Base-by-base conservation (phyloP, 2,797 vertebrate genomes). In the Parauchenoglanis ngamensis region DNA sequence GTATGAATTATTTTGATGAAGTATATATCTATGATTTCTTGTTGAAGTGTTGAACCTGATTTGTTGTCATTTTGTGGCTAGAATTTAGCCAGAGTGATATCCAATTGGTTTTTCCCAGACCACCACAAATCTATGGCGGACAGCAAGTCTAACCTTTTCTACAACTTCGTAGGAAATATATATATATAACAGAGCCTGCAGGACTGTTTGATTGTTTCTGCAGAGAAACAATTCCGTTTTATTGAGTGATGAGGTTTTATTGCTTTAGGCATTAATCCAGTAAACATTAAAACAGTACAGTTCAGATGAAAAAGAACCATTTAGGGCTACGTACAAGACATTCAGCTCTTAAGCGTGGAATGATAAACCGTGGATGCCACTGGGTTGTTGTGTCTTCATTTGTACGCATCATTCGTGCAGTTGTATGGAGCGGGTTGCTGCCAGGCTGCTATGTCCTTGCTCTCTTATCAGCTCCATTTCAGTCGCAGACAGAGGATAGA, bases 161-260 rank as follows among this genome's bases (percentile, higher is more conserved):
- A 76, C 12, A 52, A 72, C 40, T 72, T 44, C 35, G 11, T 23
- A 35, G 19, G 67, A 70, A 70, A 52, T 12, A 52, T 49, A 49
- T 49, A 21, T 57, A 8, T 49, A n/a, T 49, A 75, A 75, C 44
- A 76, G 25, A 52, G 49, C 49, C 49, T 77, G 52, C 17, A 31
- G 52, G 52, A 10, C 15, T 31, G 75, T 56, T 10, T 31, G 49
- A 77, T 54, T 56, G 75, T 31, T 77, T 54, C 49, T 77, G 49
- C 10, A n/a, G 52, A 77, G 17, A 31, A 77, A 54, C 28, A 56
- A 56, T 77, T 77, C 12, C 25, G 25, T 49, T 56, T 77, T 31
- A 77, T 54, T 54, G 75, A 28, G n/a, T 54, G 75, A 76, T 76
- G 73, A 77, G 25, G n/a, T 77, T 77, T 54, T 76, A 76, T 76